Evolutionary conservation across 2,797 vertebrate species (phyloP).

Genomic region (Salmo trutta): DNA sequence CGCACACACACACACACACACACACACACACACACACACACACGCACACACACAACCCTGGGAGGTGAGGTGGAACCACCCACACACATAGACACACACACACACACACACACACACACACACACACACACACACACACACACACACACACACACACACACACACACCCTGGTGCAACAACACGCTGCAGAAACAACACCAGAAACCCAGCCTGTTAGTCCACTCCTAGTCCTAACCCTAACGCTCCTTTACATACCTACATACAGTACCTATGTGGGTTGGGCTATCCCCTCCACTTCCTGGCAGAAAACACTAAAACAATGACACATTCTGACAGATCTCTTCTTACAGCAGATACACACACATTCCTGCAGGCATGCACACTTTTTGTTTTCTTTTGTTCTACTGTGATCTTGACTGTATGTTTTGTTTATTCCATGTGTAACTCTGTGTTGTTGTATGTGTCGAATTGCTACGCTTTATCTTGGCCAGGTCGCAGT

Average conservation of each 20-base stretch:
- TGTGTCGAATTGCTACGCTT: too few species aligned
- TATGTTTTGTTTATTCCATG: too few species aligned
- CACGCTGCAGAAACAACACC: conserved; percentile 39
- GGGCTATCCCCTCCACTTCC: conserved; percentile 10
- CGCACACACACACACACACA: conserved; percentile 30
- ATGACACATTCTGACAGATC: conserved; percentile 18
- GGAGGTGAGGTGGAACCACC: too few species aligned
- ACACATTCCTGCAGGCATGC: neutral
- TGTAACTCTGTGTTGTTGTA: too few species aligned
- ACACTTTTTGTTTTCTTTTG: neutral
- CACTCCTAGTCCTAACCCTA: conserved; percentile 15
- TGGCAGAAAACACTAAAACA: conserved; percentile 16
- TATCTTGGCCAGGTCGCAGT: too few species aligned
- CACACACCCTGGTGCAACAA: neutral
- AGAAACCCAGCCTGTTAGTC: conserved; percentile 24
- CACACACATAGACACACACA: conserved; percentile 33
- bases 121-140: neutral
- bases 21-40: conserved; percentile 26
- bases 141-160: neutral
- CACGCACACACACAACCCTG: conserved; percentile 37
- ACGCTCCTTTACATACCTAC: neutral
- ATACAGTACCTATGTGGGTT: conserved; percentile 1
- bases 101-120: neutral
- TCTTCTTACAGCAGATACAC: conserved; percentile 29
- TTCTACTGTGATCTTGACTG: too few species aligned